Evolutionary conservation across 1,140 invertebrate species (phyloP).

Genomic region (Mactra quadrangularis): DNA sequence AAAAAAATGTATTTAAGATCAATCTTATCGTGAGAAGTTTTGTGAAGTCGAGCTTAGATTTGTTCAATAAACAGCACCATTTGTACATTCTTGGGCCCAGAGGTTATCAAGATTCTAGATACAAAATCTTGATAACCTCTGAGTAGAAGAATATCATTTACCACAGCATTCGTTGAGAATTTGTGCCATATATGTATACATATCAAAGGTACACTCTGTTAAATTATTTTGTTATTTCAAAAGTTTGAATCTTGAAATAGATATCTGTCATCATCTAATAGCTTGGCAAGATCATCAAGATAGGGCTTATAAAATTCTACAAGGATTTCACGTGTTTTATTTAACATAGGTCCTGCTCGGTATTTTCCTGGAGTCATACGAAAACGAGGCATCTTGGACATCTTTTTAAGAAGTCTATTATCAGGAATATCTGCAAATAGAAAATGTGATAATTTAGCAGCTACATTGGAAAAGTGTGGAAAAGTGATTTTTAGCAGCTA

Average conservation of each 20-base stretch:
- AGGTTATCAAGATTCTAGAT: too few relatives aligned
- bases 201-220: too few relatives aligned
- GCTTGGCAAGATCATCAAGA: background rate
- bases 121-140: too few relatives aligned
- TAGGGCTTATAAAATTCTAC: slow-evolving; percentile 10
- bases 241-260: slow-evolving; percentile 1
- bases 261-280: slow-evolving; percentile 21
- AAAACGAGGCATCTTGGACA: background rate
- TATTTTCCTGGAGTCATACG: background rate
- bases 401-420: background rate
- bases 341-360: slow-evolving; percentile 3
- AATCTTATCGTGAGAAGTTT: too few relatives aligned
- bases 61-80: too few relatives aligned
- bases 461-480: background rate
- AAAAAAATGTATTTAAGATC: too few relatives aligned
- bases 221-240: too few relatives aligned
- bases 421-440: background rate
- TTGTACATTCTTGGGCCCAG: too few relatives aligned
- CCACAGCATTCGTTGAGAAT: too few relatives aligned
- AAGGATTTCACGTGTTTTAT: background rate
- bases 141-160: too few relatives aligned
- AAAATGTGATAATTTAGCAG: background rate
- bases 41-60: too few relatives aligned
- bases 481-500: background rate
- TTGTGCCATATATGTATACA: too few relatives aligned